These are phyloP conservation scores for Chrysaora quinquecirrha DNA, from an alignment of 30 jellyfish, hydroid and myxozoan genomes.

Conservation along the genomic window DNA sequence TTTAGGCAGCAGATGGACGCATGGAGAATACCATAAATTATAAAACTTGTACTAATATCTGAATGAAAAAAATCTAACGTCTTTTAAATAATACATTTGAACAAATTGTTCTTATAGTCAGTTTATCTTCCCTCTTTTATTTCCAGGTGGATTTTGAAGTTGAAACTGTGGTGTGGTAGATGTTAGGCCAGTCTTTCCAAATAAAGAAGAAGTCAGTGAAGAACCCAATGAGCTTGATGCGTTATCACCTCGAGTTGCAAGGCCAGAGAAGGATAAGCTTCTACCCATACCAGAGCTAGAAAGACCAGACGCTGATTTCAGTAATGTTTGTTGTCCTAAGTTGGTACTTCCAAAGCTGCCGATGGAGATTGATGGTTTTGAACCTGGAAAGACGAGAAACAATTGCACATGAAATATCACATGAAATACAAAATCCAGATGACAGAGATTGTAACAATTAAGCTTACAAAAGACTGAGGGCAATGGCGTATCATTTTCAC, in stretches of 20 bases:
- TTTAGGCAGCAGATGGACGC: too few relatives aligned
- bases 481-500: too few relatives aligned
- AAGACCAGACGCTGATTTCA: slow-evolving; percentile 16
- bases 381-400: background rate
- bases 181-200: slow-evolving; percentile 51
- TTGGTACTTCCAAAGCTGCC: slow-evolving; percentile 20
- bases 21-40: too few relatives aligned
- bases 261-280: slow-evolving; percentile 55
- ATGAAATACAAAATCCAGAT: too few relatives aligned
- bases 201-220: slow-evolving; percentile 26
- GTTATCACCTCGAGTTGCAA: slow-evolving; percentile 46
- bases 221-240: slow-evolving; percentile 56
- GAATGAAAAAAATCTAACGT: too few relatives aligned
- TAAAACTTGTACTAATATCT: too few relatives aligned
- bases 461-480: too few relatives aligned
- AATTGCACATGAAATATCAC: too few relatives aligned
- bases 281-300: slow-evolving; percentile 43
- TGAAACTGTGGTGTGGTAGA: slow-evolving; percentile 59
- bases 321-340: slow-evolving; percentile 8
- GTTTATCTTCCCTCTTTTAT: slow-evolving; percentile 76
- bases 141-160: slow-evolving; percentile 86
- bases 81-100: too few relatives aligned
- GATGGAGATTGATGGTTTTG: background rate
- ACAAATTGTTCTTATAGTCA: too few relatives aligned
- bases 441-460: too few relatives aligned